Evolutionary conservation across 2,888 invertebrate species (phyloP).

Genomic region (Drosophila testacea): DNA sequence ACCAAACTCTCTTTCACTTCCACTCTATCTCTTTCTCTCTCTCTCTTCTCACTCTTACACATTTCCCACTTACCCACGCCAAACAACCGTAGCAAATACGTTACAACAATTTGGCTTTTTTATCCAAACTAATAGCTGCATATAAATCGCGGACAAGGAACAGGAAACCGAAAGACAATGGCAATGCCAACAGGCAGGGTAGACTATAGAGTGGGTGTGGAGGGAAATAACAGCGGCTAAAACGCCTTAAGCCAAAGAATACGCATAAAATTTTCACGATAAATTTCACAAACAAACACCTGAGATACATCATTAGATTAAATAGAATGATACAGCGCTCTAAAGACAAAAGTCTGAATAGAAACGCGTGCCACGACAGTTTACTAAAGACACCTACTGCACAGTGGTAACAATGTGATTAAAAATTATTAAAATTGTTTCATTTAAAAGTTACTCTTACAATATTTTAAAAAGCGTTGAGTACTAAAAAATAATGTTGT

Average conservation of each 20-base stretch:
- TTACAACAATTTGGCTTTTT: constrained; percentile 54
- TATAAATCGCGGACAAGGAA: constrained; percentile 61
- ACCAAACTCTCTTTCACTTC: constrained; percentile 18
- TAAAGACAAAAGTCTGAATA: constrained; percentile 47
- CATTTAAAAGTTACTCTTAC: not conserved
- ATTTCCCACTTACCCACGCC: not conserved
- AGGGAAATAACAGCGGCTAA: constrained; percentile 12
- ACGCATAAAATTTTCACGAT: constrained; percentile 76
- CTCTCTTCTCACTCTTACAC: no score
- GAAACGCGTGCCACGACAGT: constrained; percentile 31
- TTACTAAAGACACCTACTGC: not conserved
- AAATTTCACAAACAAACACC: constrained; percentile 82
- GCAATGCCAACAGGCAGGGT: not conserved
- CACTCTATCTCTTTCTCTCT: constrained; percentile 4
- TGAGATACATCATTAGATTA: constrained; percentile 83
- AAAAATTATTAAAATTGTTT: not conserved
- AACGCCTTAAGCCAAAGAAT: constrained; percentile 73
- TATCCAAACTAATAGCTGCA: constrained; percentile 75
- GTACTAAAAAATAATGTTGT: no score
- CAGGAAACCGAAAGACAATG: constrained; percentile 14
- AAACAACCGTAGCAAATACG: constrained; percentile 23
- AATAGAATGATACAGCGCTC: constrained; percentile 57
- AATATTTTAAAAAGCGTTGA: no score
- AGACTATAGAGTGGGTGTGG: no score
- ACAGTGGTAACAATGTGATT: constrained; percentile 26